Conservation (phyloP, 2,888 invertebrate species). For the Philonicus albiceps region DNA sequence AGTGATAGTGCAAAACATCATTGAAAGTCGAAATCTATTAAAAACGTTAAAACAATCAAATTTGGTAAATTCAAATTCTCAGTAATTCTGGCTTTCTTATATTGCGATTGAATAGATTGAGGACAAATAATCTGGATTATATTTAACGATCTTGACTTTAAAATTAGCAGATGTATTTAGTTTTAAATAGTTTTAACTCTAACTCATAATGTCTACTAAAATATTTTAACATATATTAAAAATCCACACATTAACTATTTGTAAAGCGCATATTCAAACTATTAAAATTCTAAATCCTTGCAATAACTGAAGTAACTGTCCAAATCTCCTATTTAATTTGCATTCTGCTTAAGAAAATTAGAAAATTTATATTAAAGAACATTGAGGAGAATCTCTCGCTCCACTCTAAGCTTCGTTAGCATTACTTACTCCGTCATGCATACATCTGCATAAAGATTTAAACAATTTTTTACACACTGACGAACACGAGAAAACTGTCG, state of each 20-base stretch:
- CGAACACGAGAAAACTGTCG: not conserved
- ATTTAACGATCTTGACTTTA: too few species aligned
- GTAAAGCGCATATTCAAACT: not conserved
- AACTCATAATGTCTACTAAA: not conserved
- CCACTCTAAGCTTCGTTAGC: not conserved
- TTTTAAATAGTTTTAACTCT: too few species aligned
- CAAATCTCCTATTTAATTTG: not conserved
- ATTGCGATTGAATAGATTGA: not conserved
- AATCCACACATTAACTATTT: not conserved
- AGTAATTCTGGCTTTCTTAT: not conserved
- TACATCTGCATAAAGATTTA: not conserved
- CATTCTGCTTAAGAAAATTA: not conserved
- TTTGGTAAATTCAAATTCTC: not conserved
- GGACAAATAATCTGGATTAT: too few species aligned
- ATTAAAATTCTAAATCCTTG: not conserved
- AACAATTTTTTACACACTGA: not conserved
- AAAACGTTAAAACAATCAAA: not conserved
- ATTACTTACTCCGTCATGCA: not conserved
- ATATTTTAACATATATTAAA: not conserved
- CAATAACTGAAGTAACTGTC: not conserved
- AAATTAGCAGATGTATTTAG: too few species aligned
- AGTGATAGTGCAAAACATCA: not conserved
- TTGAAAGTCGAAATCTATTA: not conserved
- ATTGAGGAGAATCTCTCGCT: not conserved
- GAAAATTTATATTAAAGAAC: not conserved